Conservation (phyloP, 2,113 vertebrate genomes). For the Rhinogobius similis region DNA sequence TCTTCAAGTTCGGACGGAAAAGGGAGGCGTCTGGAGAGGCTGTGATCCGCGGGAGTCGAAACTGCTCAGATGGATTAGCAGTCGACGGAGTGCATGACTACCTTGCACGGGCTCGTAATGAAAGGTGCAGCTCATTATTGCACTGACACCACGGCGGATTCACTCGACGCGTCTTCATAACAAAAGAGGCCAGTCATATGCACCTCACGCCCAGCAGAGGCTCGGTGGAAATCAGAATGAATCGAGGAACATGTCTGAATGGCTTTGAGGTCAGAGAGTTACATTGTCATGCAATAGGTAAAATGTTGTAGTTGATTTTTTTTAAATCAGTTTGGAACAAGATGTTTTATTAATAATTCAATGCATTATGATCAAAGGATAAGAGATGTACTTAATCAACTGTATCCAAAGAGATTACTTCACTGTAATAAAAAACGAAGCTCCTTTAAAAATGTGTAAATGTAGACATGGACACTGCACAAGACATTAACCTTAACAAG, state of each 20-base stretch:
- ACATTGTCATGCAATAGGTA: background rate
- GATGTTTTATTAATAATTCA: background rate
- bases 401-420: too few species aligned
- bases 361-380: too few species aligned
- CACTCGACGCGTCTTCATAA: conserved; percentile 35
- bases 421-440: too few species aligned
- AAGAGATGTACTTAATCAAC: too few species aligned
- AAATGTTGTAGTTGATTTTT: background rate
- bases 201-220: conserved; percentile 8
- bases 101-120: conserved; percentile 32
- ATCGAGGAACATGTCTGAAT: background rate
- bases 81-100: conserved; percentile 16
- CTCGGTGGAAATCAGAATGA: background rate
- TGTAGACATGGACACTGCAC: too few species aligned
- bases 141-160: conserved; percentile 39
- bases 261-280: background rate
- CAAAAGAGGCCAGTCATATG: conserved; percentile 42
- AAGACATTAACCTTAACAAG: too few species aligned
- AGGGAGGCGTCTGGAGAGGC: conserved; percentile 55
- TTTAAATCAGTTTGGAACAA: too few species aligned
- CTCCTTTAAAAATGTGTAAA: too few species aligned
- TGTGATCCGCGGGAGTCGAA: conserved; percentile 55
- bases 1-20: conserved; percentile 46
- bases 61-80: conserved; percentile 47
- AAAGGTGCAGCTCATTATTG: conserved; percentile 46